phyloP scores from a whole-genome alignment of 2,797 vertebrate genomes.

The Kryptopterus vitreolus region DNA sequence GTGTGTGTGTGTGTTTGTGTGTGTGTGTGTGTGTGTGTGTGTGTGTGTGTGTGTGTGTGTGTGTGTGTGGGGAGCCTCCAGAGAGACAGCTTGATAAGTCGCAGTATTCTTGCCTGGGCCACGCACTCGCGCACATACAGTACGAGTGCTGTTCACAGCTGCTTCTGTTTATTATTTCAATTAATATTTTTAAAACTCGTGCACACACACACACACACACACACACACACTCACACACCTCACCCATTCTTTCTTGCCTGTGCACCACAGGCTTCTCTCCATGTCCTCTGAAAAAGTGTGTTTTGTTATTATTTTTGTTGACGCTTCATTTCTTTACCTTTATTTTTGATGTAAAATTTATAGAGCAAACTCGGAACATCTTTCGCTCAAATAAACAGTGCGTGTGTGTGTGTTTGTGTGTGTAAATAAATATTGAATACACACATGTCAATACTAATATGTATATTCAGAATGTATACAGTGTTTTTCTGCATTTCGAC shows the following conservation, averaged over 20 bases:
- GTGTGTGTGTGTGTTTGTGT: slow-evolving; percentile 46
- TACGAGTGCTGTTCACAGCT: neutral
- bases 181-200: neutral
- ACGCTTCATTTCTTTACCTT: neutral
- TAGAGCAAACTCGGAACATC: neutral
- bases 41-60: slow-evolving; percentile 48
- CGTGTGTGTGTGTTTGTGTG: neutral
- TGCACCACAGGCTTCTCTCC: too few species aligned
- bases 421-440: neutral
- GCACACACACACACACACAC: too few species aligned
- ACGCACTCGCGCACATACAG: neutral
- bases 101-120: neutral
- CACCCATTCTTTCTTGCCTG: neutral
- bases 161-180: slow-evolving; percentile 10
- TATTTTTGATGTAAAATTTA: neutral
- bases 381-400: neutral
- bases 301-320: neutral
- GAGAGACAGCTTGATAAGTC: neutral
- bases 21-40: slow-evolving; percentile 48
- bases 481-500: too few species aligned
- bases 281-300: neutral
- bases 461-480: too few species aligned
- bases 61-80: slow-evolving; percentile 30
- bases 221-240: too few species aligned
- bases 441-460: neutral